Conservation (phyloP, 2,888 invertebrate genomes). For the Spatulosminthurus flaviceps region DNA sequence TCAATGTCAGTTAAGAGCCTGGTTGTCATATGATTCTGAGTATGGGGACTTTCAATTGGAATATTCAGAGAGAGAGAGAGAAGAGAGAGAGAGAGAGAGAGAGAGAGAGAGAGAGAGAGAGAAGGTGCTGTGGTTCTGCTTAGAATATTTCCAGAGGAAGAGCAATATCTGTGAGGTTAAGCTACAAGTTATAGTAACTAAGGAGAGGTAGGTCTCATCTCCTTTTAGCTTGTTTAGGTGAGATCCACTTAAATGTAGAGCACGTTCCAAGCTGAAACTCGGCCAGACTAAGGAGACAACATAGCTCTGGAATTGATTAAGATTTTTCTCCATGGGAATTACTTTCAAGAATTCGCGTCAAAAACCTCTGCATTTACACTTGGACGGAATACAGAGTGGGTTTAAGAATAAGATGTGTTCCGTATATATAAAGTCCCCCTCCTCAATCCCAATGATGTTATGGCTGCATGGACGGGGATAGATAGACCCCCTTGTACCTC, state of each 20-base stretch:
- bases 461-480: too few species aligned
- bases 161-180: too few species aligned
- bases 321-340: conserved; percentile 46
- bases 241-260: conserved; percentile 8
- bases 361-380: conserved; percentile 40
- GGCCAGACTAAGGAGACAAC: conserved; percentile 22
- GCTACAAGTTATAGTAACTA: neutral
- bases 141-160: too few species aligned
- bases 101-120: neutral
- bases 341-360: conserved; percentile 34
- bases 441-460: too few species aligned
- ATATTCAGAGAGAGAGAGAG: too few species aligned
- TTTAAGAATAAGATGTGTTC: neutral
- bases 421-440: too few species aligned
- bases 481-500: too few species aligned
- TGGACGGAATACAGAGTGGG: conserved; percentile 34
- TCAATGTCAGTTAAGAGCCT: neutral
- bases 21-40: too few species aligned
- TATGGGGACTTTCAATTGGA: conserved; percentile 1
- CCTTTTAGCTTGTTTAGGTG: conserved; percentile 17
- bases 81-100: too few species aligned
- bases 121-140: too few species aligned
- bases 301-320: conserved; percentile 45
- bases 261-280: conserved; percentile 15
- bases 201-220: neutral